Evolutionary conservation across 2,888 invertebrate species (phyloP), one percentile per base, ranked within the genome.

Genomic region (Eupithecia inturbata): DNA sequence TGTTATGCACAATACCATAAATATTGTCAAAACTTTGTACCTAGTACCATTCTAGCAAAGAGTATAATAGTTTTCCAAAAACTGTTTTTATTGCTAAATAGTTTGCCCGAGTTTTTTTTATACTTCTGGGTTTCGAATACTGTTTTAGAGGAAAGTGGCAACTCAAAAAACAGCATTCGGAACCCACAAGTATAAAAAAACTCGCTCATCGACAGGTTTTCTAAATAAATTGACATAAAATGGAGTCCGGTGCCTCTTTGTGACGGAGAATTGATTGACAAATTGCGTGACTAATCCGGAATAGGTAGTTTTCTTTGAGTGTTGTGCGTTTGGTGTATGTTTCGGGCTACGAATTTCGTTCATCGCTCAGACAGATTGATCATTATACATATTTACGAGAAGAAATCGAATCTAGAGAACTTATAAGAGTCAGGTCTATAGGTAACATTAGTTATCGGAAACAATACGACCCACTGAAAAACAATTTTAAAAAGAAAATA

Each of bases 231-330:
- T 92, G 93, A 93, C 93, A 93, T 91, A 81, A 89, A 93, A 93
- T 93, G 87, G 91, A 89, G 86, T 85, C 83, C 83, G 86, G 87
- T 66, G 89, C 89, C 89, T 91, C 87, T 90, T 87, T 88, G 90
- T 90, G 93, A 94, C 91, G 89, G 89, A 84, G 85, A 89, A 93
- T 92, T 92, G 92, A 94, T 94, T 93, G 93, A 94, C 93, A 92
- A 94, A 94, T 92, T 91, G 94, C 93, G 92, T 94, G 93, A 91
- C 94, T 91, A 94, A 94, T 94, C 87, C 89, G 81, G 94, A 93
- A 94, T 94, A 89, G 94, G 92, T 92, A 92, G 92, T 92, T 93
- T 90, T 93, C 92, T 93, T 91, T 90, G 89, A 90, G 90, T 92
- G 75, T 74, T 75, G 73, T 75, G 92, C 88, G 87, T 87, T 90